A percentile compares a stretch with the other conserved stretches of the same genome.
Conservation (phyloP, 2,888 invertebrate genomes). For the Agonopterix arenella region DNA sequence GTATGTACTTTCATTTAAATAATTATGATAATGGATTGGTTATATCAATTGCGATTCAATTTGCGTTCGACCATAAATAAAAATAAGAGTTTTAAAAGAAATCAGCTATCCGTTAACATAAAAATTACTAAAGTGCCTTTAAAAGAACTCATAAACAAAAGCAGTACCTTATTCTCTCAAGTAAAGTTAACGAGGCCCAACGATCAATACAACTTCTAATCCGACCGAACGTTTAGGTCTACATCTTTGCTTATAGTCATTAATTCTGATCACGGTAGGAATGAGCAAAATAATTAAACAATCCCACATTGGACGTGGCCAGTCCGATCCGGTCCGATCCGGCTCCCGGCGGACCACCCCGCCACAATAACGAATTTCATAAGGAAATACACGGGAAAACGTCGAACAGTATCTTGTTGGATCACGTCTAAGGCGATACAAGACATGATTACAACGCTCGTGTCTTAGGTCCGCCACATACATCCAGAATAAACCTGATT, state of each 20-base stretch:
- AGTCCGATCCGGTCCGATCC: conserved; percentile 17
- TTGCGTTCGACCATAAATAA: too few relatives aligned
- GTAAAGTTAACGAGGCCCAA: conserved; percentile 4
- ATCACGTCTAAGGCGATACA: conserved; percentile 17
- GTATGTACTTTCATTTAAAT: too few relatives aligned
- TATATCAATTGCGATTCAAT: too few relatives aligned
- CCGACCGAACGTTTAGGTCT: conserved; percentile 9
- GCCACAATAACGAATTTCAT: conserved; percentile 50
- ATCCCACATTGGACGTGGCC: conserved; percentile 42
- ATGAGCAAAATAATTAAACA: conserved; percentile 70
- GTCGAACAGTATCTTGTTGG: conserved; percentile 29
- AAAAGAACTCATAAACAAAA: background rate
- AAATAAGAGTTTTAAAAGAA: too few relatives aligned
- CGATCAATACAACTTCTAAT: background rate
- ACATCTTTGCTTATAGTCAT: conserved; percentile 45
- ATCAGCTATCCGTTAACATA: too few relatives aligned
- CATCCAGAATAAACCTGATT: too few relatives aligned
- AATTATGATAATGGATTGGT: too few relatives aligned
- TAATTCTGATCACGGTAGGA: conserved; percentile 61
- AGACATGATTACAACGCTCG: conserved; percentile 16
- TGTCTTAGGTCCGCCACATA: too few relatives aligned
- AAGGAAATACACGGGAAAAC: conserved; percentile 33
- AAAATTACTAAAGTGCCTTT: too few relatives aligned
- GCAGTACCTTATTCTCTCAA: background rate
- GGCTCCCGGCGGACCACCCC: conserved; percentile 41